These are phyloP conservation scores for Polypedilum pembai DNA, from an alignment of 1,140 invertebrate species.

Conservation along the genomic window DNA sequence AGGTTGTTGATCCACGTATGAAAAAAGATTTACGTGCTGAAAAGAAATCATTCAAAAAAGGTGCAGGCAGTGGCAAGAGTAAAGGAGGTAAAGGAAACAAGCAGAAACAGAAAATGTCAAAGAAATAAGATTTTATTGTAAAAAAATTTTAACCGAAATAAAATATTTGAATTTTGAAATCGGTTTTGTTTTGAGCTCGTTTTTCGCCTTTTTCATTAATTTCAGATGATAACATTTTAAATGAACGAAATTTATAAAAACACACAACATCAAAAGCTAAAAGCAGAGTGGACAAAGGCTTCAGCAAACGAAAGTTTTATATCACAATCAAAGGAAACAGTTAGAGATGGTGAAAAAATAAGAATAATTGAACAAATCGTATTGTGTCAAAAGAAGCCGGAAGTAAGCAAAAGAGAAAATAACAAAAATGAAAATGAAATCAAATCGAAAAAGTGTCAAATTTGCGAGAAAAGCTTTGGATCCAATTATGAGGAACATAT, in stretches of 20 bases:
- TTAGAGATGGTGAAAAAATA: background rate
- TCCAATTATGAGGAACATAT: background rate
- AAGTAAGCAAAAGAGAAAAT: background rate
- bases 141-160: background rate
- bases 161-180: background rate
- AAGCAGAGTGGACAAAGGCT: background rate
- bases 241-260: background rate
- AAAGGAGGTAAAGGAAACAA: conserved; percentile 42
- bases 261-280: conserved; percentile 33
- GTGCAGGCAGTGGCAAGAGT: background rate
- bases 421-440: background rate
- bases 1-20: conserved; percentile 90
- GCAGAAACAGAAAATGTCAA: conserved; percentile 31
- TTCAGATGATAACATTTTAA: background rate
- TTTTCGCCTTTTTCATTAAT: background rate
- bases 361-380: conserved; percentile 12
- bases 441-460: background rate
- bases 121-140: background rate
- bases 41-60: conserved; percentile 50
- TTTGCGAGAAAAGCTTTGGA: background rate
- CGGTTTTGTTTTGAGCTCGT: background rate
- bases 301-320: background rate
- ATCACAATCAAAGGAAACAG: background rate
- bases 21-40: conserved; percentile 82
- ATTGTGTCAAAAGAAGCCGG: background rate